Evolutionary conservation across 2,797 vertebrate genomes (phyloP).

Genomic region (Neosilurus hyrtlii): DNA sequence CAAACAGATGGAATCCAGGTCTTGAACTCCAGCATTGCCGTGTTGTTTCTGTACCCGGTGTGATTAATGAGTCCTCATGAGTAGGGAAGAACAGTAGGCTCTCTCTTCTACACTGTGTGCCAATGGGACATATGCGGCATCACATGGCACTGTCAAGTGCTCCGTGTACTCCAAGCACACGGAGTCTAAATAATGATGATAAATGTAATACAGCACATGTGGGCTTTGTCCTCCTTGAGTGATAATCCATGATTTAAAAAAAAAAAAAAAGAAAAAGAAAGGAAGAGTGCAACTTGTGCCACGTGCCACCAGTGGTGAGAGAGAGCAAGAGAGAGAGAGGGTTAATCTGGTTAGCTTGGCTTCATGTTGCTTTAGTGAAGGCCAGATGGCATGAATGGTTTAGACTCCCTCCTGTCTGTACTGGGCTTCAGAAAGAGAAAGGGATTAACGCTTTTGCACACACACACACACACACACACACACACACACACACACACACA

Average conservation of each 20-base stretch:
- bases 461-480: conserved; percentile 37
- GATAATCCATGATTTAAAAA: not conserved
- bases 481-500: too few relatives aligned
- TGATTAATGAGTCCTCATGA: conserved; percentile 19
- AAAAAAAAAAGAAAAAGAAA: not conserved
- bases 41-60: not conserved
- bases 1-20: conserved; percentile 2
- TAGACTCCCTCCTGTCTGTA: conserved; percentile 45
- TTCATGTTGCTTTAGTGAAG: conserved; percentile 33
- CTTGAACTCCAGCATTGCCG: not conserved
- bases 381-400: conserved; percentile 51
- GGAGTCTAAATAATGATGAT: conserved; percentile 18
- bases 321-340: conserved; percentile 1
- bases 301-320: not conserved
- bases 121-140: conserved; percentile 22
- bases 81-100: conserved; percentile 3
- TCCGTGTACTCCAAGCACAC: not conserved
- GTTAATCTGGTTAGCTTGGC: conserved; percentile 47
- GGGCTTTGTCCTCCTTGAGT: not conserved
- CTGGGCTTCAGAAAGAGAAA: conserved; percentile 49
- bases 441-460: conserved; percentile 35
- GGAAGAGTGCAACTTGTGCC: too few relatives aligned
- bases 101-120: not conserved
- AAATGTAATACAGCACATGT: not conserved
- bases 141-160: conserved; percentile 23